Percentiles rank a stretch among this genome's conserved stretches.
phyloP scores from a whole-genome alignment of 2,797 vertebrate genomes.

The Helicolenus hilgendorfi region DNA sequence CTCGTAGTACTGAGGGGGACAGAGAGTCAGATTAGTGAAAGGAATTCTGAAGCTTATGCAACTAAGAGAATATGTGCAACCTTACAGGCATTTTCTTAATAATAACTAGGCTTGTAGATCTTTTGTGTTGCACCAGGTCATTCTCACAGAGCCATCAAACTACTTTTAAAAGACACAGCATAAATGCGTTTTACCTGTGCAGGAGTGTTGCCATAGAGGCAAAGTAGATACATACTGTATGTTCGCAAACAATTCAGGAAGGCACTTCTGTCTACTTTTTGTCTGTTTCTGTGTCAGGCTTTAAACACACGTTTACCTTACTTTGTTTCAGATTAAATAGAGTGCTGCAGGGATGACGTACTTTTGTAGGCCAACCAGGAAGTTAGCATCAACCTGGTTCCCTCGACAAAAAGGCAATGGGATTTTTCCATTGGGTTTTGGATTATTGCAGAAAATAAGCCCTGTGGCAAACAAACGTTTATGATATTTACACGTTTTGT shows the following conservation, averaged over 20 bases:
- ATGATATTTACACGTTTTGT: no score
- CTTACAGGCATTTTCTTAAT: neutral
- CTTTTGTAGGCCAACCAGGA: no score
- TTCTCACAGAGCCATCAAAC: neutral
- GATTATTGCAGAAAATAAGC: no score
- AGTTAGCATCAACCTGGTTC: no score
- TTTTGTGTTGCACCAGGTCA: neutral
- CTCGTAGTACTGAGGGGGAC: slow-evolving; percentile 94
- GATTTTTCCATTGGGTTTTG: no score
- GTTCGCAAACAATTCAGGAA: neutral
- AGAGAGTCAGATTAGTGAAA: slow-evolving; percentile 23
- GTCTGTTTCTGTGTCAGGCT: neutral
- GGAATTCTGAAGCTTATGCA: neutral
- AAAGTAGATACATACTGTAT: neutral
- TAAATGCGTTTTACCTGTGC: neutral
- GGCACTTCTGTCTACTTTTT: neutral
- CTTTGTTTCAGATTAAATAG: neutral
- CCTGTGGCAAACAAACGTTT: no score
- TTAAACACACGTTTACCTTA: neutral
- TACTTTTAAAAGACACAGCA: neutral
- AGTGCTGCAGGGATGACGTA: no score
- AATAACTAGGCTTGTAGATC: neutral
- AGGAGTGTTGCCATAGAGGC: neutral
- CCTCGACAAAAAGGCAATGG: no score
- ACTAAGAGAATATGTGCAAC: neutral